Conservation (phyloP, 2,888 invertebrate species). For the Fissipunctia ypsillon region DNA sequence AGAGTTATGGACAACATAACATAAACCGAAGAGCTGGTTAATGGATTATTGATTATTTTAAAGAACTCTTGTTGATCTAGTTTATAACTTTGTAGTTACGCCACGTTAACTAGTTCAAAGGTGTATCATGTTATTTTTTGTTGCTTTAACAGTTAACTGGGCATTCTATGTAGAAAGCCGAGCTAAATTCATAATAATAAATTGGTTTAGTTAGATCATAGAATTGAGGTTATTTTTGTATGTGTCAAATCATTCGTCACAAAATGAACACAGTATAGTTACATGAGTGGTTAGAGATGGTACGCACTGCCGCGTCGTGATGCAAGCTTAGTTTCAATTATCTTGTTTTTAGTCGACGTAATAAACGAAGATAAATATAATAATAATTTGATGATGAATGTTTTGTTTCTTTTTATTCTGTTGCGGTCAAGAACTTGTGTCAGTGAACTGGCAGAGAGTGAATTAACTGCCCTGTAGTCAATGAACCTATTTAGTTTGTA, state of each 20-base stretch:
- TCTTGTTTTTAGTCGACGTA: slow-evolving; percentile 24
- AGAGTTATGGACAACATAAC: background rate
- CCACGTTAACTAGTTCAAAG: background rate
- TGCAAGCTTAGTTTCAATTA: slow-evolving; percentile 39
- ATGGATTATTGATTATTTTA: background rate
- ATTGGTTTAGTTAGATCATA: no score
- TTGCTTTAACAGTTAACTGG: background rate
- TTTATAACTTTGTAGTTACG: background rate
- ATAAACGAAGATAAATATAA: slow-evolving; percentile 35
- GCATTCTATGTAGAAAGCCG: background rate
- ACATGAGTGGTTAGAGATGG: background rate
- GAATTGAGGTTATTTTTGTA: background rate
- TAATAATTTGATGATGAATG: slow-evolving; percentile 22
- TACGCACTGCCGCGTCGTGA: slow-evolving; percentile 38
- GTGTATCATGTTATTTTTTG: background rate
- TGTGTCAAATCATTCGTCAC: background rate
- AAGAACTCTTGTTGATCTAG: no score
- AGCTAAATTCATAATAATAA: background rate
- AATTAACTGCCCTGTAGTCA: background rate
- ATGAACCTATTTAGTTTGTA: background rate
- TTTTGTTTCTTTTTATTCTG: slow-evolving; percentile 23
- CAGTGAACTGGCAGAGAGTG: background rate
- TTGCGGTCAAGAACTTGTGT: background rate
- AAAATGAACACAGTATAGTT: slow-evolving; percentile 23
- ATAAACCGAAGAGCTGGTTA: background rate